phyloP scores from a whole-genome alignment of 1,140 invertebrate species.

The Papilio dardanus region DNA sequence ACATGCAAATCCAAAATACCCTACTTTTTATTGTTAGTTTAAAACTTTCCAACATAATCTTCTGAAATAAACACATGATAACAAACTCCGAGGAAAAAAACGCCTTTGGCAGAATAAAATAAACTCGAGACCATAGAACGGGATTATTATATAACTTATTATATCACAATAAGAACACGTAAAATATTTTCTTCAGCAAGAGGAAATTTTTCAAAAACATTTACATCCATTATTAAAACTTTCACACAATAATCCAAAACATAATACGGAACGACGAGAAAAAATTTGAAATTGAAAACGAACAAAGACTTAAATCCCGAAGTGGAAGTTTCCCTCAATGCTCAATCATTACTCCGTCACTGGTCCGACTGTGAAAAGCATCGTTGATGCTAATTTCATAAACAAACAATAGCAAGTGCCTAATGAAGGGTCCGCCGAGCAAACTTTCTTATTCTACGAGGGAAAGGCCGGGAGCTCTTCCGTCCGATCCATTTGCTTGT shows the following conservation, averaged over 20 bases:
- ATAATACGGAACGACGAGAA: slow-evolving; percentile 13
- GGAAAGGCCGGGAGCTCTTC: slow-evolving; percentile 68
- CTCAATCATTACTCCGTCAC: slow-evolving; percentile 64
- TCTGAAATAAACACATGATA: not conserved
- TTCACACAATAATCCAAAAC: slow-evolving; percentile 33
- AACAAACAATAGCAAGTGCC: slow-evolving; percentile 76
- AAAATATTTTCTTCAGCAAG: not conserved
- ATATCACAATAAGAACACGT: not conserved
- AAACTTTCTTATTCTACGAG: slow-evolving; percentile 77
- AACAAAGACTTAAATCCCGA: slow-evolving; percentile 56
- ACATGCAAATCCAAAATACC: not conserved
- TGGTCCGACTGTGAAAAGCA: slow-evolving; percentile 63
- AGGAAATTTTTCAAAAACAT: not conserved
- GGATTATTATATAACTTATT: not conserved
- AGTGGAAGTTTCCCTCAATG: slow-evolving; percentile 62
- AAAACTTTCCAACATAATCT: not conserved
- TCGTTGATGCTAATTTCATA: slow-evolving; percentile 78
- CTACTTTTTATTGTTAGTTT: not conserved
- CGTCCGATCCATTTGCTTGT: slow-evolving; percentile 77
- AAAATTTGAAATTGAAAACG: slow-evolving; percentile 27
- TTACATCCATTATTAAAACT: slow-evolving; percentile 13
- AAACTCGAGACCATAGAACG: not conserved
- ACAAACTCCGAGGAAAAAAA: not conserved
- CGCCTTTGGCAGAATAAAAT: no score
- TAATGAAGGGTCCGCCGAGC: slow-evolving; percentile 75